phyloP scores from a whole-genome alignment of 2,113 vertebrate species.

The Melanostigma gelatinosum region DNA sequence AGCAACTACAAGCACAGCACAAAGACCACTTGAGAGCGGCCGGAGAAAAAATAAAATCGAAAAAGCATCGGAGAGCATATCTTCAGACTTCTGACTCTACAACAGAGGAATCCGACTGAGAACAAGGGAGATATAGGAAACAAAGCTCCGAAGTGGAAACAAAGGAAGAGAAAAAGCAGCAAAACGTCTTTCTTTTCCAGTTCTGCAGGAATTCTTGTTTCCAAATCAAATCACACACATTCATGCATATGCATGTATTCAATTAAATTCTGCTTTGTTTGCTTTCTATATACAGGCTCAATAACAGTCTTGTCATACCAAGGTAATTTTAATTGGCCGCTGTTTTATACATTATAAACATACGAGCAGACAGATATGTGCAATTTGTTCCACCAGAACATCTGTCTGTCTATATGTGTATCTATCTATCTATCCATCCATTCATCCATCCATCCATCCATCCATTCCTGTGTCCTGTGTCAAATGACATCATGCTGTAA shows the following conservation, averaged over 20 bases:
- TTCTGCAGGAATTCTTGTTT: not conserved
- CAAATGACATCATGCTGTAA: slow-evolving; percentile 69
- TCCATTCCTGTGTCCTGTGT: not conserved
- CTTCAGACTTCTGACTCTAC: not conserved
- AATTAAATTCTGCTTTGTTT: not conserved
- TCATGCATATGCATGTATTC: not conserved
- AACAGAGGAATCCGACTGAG: not conserved
- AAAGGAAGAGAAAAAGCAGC: not conserved
- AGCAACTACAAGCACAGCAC: slow-evolving; percentile 7
- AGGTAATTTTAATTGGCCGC: not conserved
- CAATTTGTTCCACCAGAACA: not conserved
- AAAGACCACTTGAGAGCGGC: slow-evolving; percentile 11
- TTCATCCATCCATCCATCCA: not conserved
- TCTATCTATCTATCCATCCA: not conserved
- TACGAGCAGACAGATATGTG: not conserved
- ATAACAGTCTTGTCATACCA: not conserved
- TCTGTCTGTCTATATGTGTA: not conserved
- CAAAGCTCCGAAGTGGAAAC: not conserved
- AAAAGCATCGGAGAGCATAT: not conserved
- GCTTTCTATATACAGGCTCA: not conserved
- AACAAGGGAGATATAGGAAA: not conserved
- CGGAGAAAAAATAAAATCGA: not conserved
- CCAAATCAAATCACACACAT: not conserved
- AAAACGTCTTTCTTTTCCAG: not conserved
- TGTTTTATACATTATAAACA: not conserved